Conservation (phyloP, 2,113 vertebrate genomes). For the Syngnathus scovelli region DNA sequence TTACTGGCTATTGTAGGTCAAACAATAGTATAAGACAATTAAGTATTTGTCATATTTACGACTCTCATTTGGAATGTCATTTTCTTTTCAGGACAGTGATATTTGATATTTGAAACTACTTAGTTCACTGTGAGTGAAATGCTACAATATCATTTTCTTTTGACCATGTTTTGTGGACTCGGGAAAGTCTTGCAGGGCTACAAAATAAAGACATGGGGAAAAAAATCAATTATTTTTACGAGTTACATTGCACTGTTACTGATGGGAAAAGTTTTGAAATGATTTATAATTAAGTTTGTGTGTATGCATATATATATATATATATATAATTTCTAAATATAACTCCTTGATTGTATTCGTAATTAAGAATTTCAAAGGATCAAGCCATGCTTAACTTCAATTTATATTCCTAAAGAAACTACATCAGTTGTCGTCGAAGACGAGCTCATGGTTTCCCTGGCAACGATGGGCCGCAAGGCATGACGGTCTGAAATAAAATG, state of each 20-base stretch:
- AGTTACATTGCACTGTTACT: too few species aligned
- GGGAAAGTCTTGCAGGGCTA: background rate
- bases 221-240: background rate
- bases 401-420: too few species aligned
- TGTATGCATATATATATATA: too few species aligned
- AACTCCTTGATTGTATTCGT: too few species aligned
- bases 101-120: background rate
- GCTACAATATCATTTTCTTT: background rate
- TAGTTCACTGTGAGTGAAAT: background rate
- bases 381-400: too few species aligned
- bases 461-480: slow-evolving; percentile 57
- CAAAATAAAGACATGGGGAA: background rate
- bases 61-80: background rate
- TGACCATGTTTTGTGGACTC: background rate
- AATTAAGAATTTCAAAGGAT: too few species aligned
- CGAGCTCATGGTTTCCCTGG: slow-evolving; percentile 38
- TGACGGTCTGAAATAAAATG: slow-evolving; percentile 74
- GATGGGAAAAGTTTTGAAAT: too few species aligned
- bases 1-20: background rate
- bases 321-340: too few species aligned
- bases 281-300: too few species aligned
- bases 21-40: background rate
- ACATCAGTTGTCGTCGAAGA: background rate
- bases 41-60: background rate
- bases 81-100: background rate